A percentile compares a stretch with the other conserved stretches of the same genome.
phyloP scores from a whole-genome alignment of 2,888 invertebrate genomes.

The Scaptomyza caliginosa region DNA sequence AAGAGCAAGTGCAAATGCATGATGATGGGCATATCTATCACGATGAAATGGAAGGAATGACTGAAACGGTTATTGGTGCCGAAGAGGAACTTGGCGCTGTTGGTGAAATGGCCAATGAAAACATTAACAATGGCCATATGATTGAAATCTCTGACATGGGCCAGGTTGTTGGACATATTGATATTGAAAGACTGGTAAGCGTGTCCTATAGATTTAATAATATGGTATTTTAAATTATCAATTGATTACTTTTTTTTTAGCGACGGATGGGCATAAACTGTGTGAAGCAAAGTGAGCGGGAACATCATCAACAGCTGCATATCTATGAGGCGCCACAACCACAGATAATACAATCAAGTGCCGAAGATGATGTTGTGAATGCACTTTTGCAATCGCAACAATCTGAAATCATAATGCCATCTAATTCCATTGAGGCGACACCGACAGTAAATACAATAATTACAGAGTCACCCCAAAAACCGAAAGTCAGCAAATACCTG shows the following conservation, averaged over 20 bases:
- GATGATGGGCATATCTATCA: constrained; percentile 35
- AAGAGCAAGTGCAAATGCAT: neutral
- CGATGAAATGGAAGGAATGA: constrained; percentile 47
- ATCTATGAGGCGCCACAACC: neutral
- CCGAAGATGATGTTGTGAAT: constrained; percentile 1
- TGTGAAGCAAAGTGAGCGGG: neutral
- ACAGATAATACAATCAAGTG: neutral
- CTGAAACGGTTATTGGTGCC: constrained; percentile 73
- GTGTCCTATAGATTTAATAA: neutral
- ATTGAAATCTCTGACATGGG: neutral
- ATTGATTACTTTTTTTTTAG: neutral
- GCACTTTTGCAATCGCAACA: neutral
- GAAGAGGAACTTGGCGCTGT: constrained; percentile 51
- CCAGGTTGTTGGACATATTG: constrained; percentile 1
- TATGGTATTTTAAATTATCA: neutral
- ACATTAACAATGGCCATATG: constrained; percentile 41
- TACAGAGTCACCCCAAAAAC: neutral
- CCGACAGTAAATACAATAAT: too few species aligned
- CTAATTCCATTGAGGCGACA: neutral
- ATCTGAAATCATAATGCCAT: neutral
- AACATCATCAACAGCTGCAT: neutral
- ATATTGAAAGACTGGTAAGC: constrained; percentile 22
- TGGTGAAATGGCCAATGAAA: constrained; percentile 35
- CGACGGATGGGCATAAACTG: neutral
- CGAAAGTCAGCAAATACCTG: neutral